Conservation (phyloP, 2,888 invertebrate genomes). For the Busseola fusca region DNA sequence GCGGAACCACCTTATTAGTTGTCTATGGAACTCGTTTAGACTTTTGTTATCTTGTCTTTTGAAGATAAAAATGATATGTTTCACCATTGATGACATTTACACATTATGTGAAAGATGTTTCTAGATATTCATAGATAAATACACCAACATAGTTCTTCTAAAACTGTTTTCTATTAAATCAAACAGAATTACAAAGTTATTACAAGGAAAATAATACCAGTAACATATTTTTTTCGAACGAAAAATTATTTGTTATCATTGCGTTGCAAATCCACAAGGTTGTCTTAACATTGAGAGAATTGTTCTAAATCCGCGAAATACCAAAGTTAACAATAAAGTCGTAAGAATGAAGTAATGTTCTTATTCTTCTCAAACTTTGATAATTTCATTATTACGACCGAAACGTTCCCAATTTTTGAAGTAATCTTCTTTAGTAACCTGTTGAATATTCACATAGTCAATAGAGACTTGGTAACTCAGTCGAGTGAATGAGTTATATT, state of each 20-base stretch:
- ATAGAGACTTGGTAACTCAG: slow-evolving; percentile 15
- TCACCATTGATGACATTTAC: slow-evolving; percentile 19
- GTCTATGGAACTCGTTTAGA: slow-evolving; percentile 45
- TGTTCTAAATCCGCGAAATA: slow-evolving; percentile 60
- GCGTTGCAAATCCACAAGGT: slow-evolving; percentile 46
- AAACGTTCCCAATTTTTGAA: slow-evolving; percentile 43
- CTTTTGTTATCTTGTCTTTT: slow-evolving; percentile 12
- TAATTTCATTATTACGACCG: slow-evolving; percentile 51
- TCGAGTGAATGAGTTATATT: slow-evolving; percentile 25
- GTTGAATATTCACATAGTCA: slow-evolving; percentile 39
- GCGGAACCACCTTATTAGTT: slow-evolving; percentile 47
- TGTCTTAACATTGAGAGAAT: slow-evolving; percentile 50
- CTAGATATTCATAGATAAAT: neutral
- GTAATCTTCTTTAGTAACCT: slow-evolving; percentile 45
- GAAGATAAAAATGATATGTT: slow-evolving; percentile 6
- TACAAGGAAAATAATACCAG: slow-evolving; percentile 9
- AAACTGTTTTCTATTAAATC: neutral
- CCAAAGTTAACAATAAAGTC: slow-evolving; percentile 56
- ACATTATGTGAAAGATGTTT: neutral
- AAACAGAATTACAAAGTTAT: neutral
- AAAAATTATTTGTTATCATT: slow-evolving; percentile 18
- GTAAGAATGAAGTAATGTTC: slow-evolving; percentile 57
- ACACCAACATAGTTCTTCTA: no score
- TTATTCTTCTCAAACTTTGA: slow-evolving; percentile 52
- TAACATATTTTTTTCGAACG: neutral